These are phyloP conservation scores for Channa argus DNA, from an alignment of 2,113 vertebrate genomes.

Conservation along the genomic window DNA sequence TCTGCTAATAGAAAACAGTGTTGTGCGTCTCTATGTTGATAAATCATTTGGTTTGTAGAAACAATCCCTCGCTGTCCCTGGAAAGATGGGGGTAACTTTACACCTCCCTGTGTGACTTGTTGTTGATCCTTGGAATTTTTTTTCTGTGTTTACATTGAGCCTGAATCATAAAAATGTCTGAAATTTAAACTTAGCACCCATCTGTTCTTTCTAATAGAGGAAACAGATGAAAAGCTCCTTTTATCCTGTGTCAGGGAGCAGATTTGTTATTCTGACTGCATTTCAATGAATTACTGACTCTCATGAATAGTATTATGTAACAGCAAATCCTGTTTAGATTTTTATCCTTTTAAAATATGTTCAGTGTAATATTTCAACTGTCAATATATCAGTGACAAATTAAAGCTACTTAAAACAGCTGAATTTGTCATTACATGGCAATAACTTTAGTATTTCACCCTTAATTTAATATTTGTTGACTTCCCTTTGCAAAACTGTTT, in stretches of 20 bases:
- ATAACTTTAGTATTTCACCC: no score
- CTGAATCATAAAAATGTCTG: constrained; percentile 22
- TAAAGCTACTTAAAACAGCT: background rate
- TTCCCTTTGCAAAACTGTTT: no score
- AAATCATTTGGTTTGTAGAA: background rate
- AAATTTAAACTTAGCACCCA: background rate
- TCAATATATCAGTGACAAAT: background rate
- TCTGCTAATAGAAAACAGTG: background rate
- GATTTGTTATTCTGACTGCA: constrained; percentile 3
- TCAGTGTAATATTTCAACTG: background rate
- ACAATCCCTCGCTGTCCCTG: background rate
- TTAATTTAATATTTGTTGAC: no score
- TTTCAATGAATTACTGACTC: constrained; percentile 6
- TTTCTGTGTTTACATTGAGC: constrained; percentile 6
- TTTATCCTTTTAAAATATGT: no score
- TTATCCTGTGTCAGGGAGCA: background rate
- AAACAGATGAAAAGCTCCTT: constrained; percentile 26
- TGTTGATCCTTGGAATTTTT: constrained; percentile 1
- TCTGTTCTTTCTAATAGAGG: constrained; percentile 4
- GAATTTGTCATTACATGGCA: no score
- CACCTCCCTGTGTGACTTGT: background rate
- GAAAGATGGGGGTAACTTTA: background rate
- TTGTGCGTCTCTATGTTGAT: no score
- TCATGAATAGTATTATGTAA: constrained; percentile 6
- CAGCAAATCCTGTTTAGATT: background rate